Conservation (phyloP, 2,888 invertebrate genomes). For the Drosophila sordidula region DNA sequence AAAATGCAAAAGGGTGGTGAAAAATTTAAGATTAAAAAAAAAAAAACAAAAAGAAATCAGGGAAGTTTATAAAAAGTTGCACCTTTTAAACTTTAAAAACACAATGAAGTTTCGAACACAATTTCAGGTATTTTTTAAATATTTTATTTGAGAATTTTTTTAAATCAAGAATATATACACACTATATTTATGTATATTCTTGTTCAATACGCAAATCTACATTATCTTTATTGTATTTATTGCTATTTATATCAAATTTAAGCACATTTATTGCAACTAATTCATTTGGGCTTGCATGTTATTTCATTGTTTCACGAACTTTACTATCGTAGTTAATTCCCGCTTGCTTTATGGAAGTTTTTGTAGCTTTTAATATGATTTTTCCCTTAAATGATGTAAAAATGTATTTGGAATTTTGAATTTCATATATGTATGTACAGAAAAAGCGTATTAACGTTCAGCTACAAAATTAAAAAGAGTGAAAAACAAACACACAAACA, state of each 20-base stretch:
- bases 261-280: slow-evolving; percentile 9
- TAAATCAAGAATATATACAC: slow-evolving; percentile 1
- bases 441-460: slow-evolving; percentile 42
- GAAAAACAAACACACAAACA: slow-evolving; percentile 34
- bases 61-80: too few relatives aligned
- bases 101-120: background rate
- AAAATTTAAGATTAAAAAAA: background rate
- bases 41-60: background rate
- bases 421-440: slow-evolving; percentile 71
- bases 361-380: slow-evolving; percentile 37
- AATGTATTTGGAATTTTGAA: slow-evolving; percentile 33
- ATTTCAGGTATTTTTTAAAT: background rate
- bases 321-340: slow-evolving; percentile 1
- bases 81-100: background rate
- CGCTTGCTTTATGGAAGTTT: slow-evolving; percentile 24
- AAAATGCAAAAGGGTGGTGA: background rate
- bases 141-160: slow-evolving; percentile 7
- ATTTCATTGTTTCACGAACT: slow-evolving; percentile 18
- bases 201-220: slow-evolving; percentile 9
- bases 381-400: slow-evolving; percentile 28
- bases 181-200: slow-evolving; percentile 2
- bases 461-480: slow-evolving; percentile 30
- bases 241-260: slow-evolving; percentile 11
- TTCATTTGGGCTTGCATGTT: slow-evolving; percentile 18
- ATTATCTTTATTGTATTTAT: slow-evolving; percentile 7